A percentile compares a stretch with the other conserved stretches of the same genome.
phyloP scores from a whole-genome alignment of 2,797 vertebrate genomes.

The Protosalanx chinensis region DNA sequence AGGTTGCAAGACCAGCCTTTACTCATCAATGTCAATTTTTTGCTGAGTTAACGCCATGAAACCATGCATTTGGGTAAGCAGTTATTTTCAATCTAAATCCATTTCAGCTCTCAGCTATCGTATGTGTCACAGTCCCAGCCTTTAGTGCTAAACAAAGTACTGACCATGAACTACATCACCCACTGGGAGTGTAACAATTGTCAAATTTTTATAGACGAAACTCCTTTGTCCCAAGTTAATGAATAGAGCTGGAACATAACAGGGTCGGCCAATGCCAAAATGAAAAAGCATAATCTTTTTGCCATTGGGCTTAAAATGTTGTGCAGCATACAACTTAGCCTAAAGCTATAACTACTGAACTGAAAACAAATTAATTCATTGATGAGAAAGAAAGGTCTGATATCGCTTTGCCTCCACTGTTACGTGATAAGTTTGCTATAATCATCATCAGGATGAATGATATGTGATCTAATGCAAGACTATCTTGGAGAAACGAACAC shows the following conservation, averaged over 20 bases:
- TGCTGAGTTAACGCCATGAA: background rate
- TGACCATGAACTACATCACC: background rate
- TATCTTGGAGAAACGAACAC: background rate
- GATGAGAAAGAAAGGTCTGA: no score
- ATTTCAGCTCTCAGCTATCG: background rate
- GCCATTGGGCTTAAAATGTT: background rate
- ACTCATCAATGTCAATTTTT: background rate
- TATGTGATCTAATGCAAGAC: background rate
- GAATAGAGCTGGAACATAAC: background rate
- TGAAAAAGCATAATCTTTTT: background rate
- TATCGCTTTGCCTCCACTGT: no score
- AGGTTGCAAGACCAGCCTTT: background rate
- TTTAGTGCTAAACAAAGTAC: background rate
- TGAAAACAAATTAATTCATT: no score
- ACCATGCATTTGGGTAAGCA: background rate
- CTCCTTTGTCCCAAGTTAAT: background rate
- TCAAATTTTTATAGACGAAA: background rate
- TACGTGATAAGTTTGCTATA: background rate
- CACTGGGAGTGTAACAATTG: background rate
- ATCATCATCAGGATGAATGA: background rate
- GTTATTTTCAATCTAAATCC: background rate
- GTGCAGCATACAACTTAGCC: background rate
- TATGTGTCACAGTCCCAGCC: background rate
- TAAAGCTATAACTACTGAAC: no score
- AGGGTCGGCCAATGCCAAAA: background rate